Conservation (phyloP, 2,888 invertebrate species). For the Drosophila rellima region DNA sequence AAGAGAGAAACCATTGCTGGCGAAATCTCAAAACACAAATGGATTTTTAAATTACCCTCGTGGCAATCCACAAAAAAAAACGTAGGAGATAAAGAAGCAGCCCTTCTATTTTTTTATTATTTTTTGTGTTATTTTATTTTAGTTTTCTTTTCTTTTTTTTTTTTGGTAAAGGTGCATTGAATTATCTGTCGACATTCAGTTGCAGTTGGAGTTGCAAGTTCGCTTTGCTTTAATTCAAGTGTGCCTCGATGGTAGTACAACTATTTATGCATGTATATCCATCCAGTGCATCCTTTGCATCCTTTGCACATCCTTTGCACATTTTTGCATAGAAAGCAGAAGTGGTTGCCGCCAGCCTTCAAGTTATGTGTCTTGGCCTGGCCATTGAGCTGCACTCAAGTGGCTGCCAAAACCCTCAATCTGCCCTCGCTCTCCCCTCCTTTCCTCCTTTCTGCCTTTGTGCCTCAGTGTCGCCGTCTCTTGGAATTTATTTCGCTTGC, state of each 20-base stretch:
- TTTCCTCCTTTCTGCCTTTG: neutral
- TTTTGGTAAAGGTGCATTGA: slow-evolving; percentile 54
- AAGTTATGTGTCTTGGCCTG: slow-evolving; percentile 63
- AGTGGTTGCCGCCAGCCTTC: slow-evolving; percentile 12
- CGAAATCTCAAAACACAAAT: slow-evolving; percentile 81
- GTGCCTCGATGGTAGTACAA: slow-evolving; percentile 36
- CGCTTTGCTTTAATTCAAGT: slow-evolving; percentile 54
- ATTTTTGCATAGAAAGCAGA: slow-evolving; percentile 54
- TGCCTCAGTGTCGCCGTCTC: slow-evolving; percentile 15
- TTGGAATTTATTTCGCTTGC: slow-evolving; percentile 60
- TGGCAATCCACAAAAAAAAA: slow-evolving; percentile 41
- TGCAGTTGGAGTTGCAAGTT: slow-evolving; percentile 36
- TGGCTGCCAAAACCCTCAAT: slow-evolving; percentile 37
- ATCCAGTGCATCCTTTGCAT: slow-evolving; percentile 36
- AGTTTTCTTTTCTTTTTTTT: slow-evolving; percentile 2
- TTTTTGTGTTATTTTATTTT: slow-evolving; percentile 5
- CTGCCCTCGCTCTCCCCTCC: neutral
- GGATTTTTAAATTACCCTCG: slow-evolving; percentile 81
- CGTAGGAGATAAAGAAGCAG: neutral
- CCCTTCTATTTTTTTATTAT: neutral
- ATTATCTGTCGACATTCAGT: slow-evolving; percentile 59
- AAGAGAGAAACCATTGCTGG: slow-evolving; percentile 28
- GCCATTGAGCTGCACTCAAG: slow-evolving; percentile 72
- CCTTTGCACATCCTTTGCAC: slow-evolving; percentile 51
- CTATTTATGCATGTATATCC: slow-evolving; percentile 22